These are phyloP conservation scores for Cyanistes caeruleus DNA, from an alignment of 2,113 vertebrate genomes.

Conservation along the genomic window DNA sequence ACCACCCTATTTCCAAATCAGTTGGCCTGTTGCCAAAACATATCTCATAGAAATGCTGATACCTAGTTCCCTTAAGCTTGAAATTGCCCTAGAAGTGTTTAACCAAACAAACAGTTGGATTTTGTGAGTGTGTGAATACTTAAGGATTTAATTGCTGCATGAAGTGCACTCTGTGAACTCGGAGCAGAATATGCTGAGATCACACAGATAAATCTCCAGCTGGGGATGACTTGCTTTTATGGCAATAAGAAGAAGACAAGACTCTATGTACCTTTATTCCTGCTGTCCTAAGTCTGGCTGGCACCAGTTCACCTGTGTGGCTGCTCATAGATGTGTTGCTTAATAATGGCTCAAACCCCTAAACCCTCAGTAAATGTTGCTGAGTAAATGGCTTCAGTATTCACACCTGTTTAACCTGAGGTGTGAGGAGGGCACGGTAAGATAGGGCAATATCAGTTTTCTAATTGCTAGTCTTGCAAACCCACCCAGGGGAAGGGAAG, in stretches of 20 bases:
- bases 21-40: neutral
- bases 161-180: neutral
- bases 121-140: neutral
- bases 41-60: neutral
- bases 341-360: neutral
- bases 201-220: neutral
- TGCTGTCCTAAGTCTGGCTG: neutral
- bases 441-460: neutral
- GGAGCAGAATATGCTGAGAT: neutral
- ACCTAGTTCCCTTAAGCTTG: neutral
- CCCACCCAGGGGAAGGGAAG: neutral
- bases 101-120: neutral
- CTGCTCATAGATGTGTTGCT: neutral
- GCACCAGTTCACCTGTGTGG: neutral
- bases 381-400: neutral
- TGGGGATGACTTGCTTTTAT: neutral
- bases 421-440: neutral
- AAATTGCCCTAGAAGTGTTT: conserved; percentile 14
- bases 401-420: neutral
- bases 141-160: neutral
- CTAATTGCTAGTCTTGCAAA: neutral
- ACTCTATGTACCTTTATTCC: neutral
- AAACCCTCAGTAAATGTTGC: neutral
- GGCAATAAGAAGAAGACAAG: neutral
- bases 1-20: conserved; percentile 26